Evolutionary conservation across 2,113 vertebrate species (phyloP), one percentile per base, ranked within the genome.

Genomic region (Marmota monax): DNA sequence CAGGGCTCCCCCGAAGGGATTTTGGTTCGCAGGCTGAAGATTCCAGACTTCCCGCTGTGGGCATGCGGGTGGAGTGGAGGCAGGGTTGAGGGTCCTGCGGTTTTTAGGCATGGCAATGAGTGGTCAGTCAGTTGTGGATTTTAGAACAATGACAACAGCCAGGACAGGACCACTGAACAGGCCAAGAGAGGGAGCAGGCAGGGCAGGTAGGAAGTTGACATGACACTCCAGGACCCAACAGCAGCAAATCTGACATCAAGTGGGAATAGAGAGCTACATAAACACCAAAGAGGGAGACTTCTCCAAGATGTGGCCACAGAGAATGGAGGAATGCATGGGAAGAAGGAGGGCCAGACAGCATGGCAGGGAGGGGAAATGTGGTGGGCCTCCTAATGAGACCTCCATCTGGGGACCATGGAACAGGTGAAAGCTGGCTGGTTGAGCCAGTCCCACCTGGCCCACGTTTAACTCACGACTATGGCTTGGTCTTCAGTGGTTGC

Each of bases 351-450:
- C 2, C 20, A 63, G 82, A 48, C 22, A 16, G 7, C 6, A 7
- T 10, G 25, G 25, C 11, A 42, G 9, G 4, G 25, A 0, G 1
- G 23, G 27, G 20, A 4, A 29, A 32, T 2, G 7, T 23, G 12
- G 2, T 11, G 18, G 14, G 32, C 6, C 27, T 76, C 53, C 2
- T 29, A 48, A 17, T 12, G 32, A 45, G 45, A 84, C 48, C 20
- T 23, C 3, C 4, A 5, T 63, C 48, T 23, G 45, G 58, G 77
- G 10, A 7, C 34, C 58, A 13, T 39, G 48, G n/a, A 37, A 8
- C 0, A 5, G 23, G n/a, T 6, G 11, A 32, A 53, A 39, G 32
- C 8, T 4, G 37, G 12, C 37, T 73, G 61, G 61, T 56, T 63
- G 51, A 10, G 7, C 42, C 58, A 12, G 29, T 22, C 45, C 9